Evolutionary conservation across 2,888 invertebrate genomes (phyloP), one percentile per base, ranked within the genome.

Genomic region (Amblyjoppa proteus): DNA sequence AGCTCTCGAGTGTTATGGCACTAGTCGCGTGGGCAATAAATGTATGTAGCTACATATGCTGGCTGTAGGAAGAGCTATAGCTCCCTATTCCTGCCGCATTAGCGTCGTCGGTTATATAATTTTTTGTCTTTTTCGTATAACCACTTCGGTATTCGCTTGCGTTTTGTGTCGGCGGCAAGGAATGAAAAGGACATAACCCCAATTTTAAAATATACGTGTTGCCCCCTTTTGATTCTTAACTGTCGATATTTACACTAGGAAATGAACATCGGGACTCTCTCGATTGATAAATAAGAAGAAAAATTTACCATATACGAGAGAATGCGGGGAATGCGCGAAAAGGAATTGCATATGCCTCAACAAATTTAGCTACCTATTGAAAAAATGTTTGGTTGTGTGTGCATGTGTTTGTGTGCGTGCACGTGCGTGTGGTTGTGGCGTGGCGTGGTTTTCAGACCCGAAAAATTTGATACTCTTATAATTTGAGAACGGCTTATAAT

Each of bases 231-330:
- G 45, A 16, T 49, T 16, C 16, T 49, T 5, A 49, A 4, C 13
- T 4, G 45, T 49, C 45, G 45, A 66, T 25, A 7, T 71, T 71
- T 73, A 41, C 13, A 73, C 66, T 25, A 66, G 64, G 41, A 73
- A 80, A 66, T 66, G 64, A n/a, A 20, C 45, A 61, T 31, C 58
- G 49, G 78, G 53, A 13, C 41, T 61, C 58, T 61, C 58, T 51
- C 38, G 73, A 66, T 80, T 64, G 73, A 80, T 80, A 73, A 80
- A 80, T 71, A 53, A 71, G 61, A 34, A 64, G 16, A 64, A 34
- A 58, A 38, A 53, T 64, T 79, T 6, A 34, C 16, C 51, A 51
- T 51, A 64, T 64, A 9, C 51, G 64, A 16, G 38, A 13, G 25
- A 71, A 71, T 61, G 38, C 31, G 13, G 41, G 53, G 51, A 80